phyloP scores from a whole-genome alignment of 2,113 vertebrate species.

The Thymallus thymallus region DNA sequence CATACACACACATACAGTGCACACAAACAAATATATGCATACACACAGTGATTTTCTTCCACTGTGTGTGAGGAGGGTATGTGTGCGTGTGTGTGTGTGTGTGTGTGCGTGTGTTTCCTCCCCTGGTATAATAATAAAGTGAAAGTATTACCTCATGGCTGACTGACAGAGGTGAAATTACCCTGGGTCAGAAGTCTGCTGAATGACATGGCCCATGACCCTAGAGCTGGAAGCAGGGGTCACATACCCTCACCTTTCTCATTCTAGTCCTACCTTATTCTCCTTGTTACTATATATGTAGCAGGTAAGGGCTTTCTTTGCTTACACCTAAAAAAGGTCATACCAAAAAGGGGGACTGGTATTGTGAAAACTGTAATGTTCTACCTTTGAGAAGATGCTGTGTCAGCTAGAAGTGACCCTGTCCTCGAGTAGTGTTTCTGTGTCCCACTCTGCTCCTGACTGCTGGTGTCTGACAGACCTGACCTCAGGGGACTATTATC shows the following conservation, averaged over 20 bases:
- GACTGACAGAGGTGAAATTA: slow-evolving; percentile 25
- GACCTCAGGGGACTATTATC: slow-evolving; percentile 62
- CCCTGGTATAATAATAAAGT: slow-evolving; percentile 17
- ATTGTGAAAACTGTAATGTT: too few relatives aligned
- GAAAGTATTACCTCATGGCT: slow-evolving; percentile 22
- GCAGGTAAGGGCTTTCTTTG: too few relatives aligned
- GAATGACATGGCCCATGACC: slow-evolving; percentile 36
- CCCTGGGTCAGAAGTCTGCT: slow-evolving; percentile 35
- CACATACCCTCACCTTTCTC: slow-evolving; percentile 11
- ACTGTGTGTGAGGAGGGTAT: not conserved
- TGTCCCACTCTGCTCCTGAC: slow-evolving; percentile 29
- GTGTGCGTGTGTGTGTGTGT: not conserved
- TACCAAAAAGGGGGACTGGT: too few relatives aligned
- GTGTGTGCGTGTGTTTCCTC: not conserved
- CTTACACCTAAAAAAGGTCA: too few relatives aligned
- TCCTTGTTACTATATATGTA: not conserved
- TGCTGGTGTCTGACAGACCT: slow-evolving; percentile 50
- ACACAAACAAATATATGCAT: too few relatives aligned
- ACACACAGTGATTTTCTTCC: too few relatives aligned
- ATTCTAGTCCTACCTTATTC: slow-evolving; percentile 3
- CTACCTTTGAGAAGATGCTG: too few relatives aligned
- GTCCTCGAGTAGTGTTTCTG: slow-evolving; percentile 38
- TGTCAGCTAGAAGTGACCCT: not conserved
- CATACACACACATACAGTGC: too few relatives aligned
- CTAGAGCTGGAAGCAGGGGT: slow-evolving; percentile 16